Evolutionary conservation across 37 sponge, comb jelly and placozoan genomes (phyloP).

Genomic region (Dysidea cf. avara): DNA sequence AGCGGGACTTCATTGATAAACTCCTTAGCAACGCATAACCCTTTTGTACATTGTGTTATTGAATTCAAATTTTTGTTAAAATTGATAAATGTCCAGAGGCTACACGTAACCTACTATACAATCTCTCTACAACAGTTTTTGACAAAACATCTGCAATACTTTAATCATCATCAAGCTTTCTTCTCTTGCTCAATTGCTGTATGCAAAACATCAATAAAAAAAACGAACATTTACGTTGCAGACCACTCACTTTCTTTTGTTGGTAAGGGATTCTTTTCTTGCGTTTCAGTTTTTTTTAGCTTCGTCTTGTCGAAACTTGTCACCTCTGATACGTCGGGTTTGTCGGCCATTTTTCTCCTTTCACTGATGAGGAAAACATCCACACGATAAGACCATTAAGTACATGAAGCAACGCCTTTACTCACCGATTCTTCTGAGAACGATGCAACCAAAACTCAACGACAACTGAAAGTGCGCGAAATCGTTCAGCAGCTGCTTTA

Average conservation of each 20-base stretch:
- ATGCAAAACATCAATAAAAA: conserved; percentile 12
- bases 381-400: neutral
- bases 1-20: conserved; percentile 35
- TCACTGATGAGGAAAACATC: conserved; percentile 1
- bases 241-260: conserved; percentile 81
- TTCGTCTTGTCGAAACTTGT: conserved; percentile 77
- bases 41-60: too few relatives aligned
- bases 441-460: too few relatives aligned
- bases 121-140: neutral
- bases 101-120: neutral
- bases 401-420: neutral
- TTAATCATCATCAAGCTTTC: neutral
- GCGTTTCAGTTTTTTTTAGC: conserved; percentile 78
- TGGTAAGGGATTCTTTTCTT: conserved; percentile 88
- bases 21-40: neutral
- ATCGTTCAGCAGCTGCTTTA: too few relatives aligned
- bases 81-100: too few relatives aligned
- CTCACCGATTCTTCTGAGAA: neutral
- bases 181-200: conserved; percentile 82
- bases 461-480: too few relatives aligned
- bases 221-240: neutral
- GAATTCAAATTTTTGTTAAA: too few relatives aligned
- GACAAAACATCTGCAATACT: neutral
- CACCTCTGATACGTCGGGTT: conserved; percentile 78
- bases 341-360: conserved; percentile 61